Evolutionary conservation across 2,888 invertebrate species (phyloP), one percentile per base, ranked within the genome.

Genomic region (Drosophila rubida): DNA sequence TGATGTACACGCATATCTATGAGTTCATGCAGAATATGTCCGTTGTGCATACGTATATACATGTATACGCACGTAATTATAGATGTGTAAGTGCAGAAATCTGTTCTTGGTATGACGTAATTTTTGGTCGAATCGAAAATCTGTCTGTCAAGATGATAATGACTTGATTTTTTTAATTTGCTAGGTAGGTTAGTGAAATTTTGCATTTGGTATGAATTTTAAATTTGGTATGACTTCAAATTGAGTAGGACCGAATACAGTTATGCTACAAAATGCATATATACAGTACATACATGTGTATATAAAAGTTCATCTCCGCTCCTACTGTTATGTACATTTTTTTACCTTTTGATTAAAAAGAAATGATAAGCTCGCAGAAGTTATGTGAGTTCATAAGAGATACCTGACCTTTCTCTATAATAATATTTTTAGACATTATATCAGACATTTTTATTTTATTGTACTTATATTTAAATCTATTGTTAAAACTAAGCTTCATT

Each of bases 51-150:
- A 46, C 30, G 35, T 37, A 22, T 35, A 19, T 14, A 46, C 39
- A 4, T 27, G 35, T 45, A 13, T 49, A 42, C 30, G 9, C 11
- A 30, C 9, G 6, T 30, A 30, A 7, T 9, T 30, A 13, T 37
- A 14, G 4, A 37, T 14, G 5, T 11, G 11, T 37, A 37, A 6
- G 35, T 37, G 35, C 6, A 37, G 2, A 6, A 13, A 37, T 55
- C 16, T 35, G 39, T 32, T 54, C 19, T 45, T 59, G 16, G 35
- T 54, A 71, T 71, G 70, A 71, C 70, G 70, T 71, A 71, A 71
- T 72, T 61, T 55, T 30, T 35, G 19, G 14, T 45, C 42, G 37
- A 9, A 50, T 14, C 13, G 35, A 39, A 49, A 50, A 16, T 45
- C 19, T 41, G 9, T 16, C 16, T 35, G 25, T 13, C 6, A 39